Base-by-base conservation (phyloP, 2,888 invertebrate genomes). In the Pristionchus mayeri region DNA sequence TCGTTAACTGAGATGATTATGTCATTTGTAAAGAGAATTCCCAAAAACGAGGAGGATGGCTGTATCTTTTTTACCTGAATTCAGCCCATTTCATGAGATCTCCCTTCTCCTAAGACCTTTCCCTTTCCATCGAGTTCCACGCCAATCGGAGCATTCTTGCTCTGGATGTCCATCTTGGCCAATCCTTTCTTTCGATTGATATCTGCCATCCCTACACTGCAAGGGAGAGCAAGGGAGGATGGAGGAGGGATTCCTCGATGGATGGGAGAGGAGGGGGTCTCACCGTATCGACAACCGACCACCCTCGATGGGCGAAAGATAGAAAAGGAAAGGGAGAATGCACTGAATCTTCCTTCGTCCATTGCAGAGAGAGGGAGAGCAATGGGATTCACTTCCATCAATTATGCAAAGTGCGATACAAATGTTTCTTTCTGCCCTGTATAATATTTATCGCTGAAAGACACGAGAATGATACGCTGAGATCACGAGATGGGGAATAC, bases 61-160 rank as follows among this genome's bases (percentile, higher is more conserved):
- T 80, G 54, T 13, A 80, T 80, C 80, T 40, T 34, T 16, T 54
- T 80, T 40, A 80, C 80, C 80, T 80, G 18, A 57, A 37, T 3
- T n/a, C n/a, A n/a, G n/a, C n/a, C n/a, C n/a, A n/a, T n/a, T n/a
- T n/a, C n/a, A n/a, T 57, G 21, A 21, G 3, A 50, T 50, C 40
- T 50, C 48, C 80, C 11, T 16, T 27, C 27, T 7, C n/a, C 24
- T 40, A 3, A 2, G 2, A 79, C 80, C 44, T 80, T 80, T 37
- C 80, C 80, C 44, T 80, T 80, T 57, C 80, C 80, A 80, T 80
- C 80, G 13, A 80, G 40, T 57, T 80, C 80, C 37, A 80, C 80
- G 54, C 80, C 80, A 40, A 80, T 80, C 24, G 80, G 48, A 0
- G 44, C 57, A 57, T 80, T 80, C 40, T 80, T 80, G 48, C 44